Evolutionary conservation across 2,888 invertebrate genomes (phyloP), one percentile per base, ranked within the genome.

Genomic region (Lasioglossum zephyrum): DNA sequence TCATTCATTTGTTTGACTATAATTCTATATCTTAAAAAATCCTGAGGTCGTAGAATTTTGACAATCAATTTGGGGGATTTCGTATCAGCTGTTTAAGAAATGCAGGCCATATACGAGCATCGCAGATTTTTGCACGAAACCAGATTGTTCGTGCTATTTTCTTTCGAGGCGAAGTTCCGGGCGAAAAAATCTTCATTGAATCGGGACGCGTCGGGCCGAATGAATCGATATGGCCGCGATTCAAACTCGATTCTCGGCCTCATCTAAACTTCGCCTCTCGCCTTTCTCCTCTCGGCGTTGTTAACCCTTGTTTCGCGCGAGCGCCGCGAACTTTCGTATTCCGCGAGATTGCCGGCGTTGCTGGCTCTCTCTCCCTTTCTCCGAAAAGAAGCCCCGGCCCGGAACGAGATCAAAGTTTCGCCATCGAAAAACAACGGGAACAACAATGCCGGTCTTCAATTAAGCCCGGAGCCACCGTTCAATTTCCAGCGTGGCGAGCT

Each of bases 231-330:
- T 66, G 63, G 74, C 76, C 78, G 57, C 86, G 80, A 86, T 86
- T 87, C 86, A 81, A 86, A 87, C 82, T 79, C 86, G 82, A 86
- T 86, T 82, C 87, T 80, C 73, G 74, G 73, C 39, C 82, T 80
- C 87, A 47, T 80, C 66, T 72, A 86, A 82, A 87, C 82, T 86
- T 82, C 72, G 47, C 49, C 79, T 31, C 63, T 31, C 18, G 4
- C 79, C 66, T 69, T 53, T 31, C 77, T 57, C 66, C 49, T 49
- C 18, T 49, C 41, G 39, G 3, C 53, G 75, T 47, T 82, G 82
- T 77, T 85, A 85, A 85, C 77, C 82, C 77, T 18, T 87, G 77
- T 82, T 79, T 85, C 85, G 73, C 81, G 72, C 77, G 57, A 36
- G 44, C 73, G 49, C 80, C 53, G 39, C 73, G 44, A 82, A 82